These are phyloP conservation scores for Hylia prasina DNA, from an alignment of 2,113 vertebrate genomes.

Conservation along the genomic window DNA sequence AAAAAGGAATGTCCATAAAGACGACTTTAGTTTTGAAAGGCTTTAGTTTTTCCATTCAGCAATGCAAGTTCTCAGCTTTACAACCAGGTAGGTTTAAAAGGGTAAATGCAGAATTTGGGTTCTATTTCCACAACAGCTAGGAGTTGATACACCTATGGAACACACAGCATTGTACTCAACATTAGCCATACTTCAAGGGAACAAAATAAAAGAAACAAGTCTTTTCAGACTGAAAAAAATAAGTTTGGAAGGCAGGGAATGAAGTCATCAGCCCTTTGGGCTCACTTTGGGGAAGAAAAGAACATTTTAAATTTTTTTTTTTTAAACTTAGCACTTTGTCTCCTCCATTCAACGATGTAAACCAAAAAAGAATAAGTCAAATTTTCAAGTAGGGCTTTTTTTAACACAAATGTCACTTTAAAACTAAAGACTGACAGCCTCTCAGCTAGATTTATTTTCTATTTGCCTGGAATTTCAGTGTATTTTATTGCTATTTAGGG, in stretches of 20 bases:
- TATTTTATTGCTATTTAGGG: neutral
- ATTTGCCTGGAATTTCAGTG: neutral
- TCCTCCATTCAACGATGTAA: neutral
- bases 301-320: neutral
- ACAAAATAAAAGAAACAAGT: neutral
- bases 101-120: neutral
- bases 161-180: neutral
- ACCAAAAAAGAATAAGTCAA: neutral
- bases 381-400: neutral
- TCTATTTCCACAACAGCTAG: neutral
- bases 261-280: neutral
- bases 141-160: neutral
- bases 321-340: neutral
- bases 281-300: neutral
- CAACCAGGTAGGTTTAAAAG: neutral
- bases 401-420: neutral
- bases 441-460: neutral
- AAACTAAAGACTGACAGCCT: neutral
- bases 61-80: neutral
- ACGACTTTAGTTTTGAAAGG: neutral
- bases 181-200: neutral
- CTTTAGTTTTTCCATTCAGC: neutral
- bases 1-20: neutral
- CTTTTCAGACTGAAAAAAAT: neutral
- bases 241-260: neutral